Evolutionary conservation across 2,888 invertebrate genomes (phyloP), one percentile per base, ranked within the genome.

Genomic region (Agriopis leucophaearia): DNA sequence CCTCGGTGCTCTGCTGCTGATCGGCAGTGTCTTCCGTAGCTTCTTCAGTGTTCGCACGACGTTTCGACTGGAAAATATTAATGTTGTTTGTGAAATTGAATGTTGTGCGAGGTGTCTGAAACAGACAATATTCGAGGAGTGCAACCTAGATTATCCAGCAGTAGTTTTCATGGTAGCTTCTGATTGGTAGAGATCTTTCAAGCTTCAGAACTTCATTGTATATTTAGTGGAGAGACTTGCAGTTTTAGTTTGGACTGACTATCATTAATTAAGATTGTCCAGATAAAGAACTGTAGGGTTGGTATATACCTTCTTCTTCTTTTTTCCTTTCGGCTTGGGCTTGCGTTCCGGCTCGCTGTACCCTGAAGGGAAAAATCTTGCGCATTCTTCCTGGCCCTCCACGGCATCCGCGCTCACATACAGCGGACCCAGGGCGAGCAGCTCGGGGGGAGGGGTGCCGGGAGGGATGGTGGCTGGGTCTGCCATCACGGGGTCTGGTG

Each of bases 351-450:
- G 94, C 52, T 89, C 94, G 73, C 94, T 95, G 82, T 95, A 96
- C 0, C 94, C 96, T 1, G 94, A 91, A 0, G 97, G 96, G 87
- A 97, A 97, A 93, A 96, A 96, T 65, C 94, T 83, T 3, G 91
- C 87, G 64, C 96, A 95, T 78, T 97, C 96, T 56, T 90, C 88
- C 38, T 90, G 92, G 0, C 97, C 97, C 42, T 94, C 89, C 4
- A 95, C 95, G 0, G 95, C 91, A 81, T 96, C 96, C 8, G 94
- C 94, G 79, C 96, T 96, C 35, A 96, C 95, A 82, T 96, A 96
- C 18, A 96, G 93, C 0, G 97, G 96, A 0, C 96, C 95, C 52
- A 96, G 93, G 18, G 95, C 92, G 6, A 95, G 89, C 73, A 97
- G 95, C 1, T 94, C 94, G 0, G 95, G 95, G 0, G 96, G 95